A percentile compares a stretch with the other conserved stretches of the same genome.
phyloP scores from a whole-genome alignment of 1,140 invertebrate genomes.

The Anadara kagoshimensis region DNA sequence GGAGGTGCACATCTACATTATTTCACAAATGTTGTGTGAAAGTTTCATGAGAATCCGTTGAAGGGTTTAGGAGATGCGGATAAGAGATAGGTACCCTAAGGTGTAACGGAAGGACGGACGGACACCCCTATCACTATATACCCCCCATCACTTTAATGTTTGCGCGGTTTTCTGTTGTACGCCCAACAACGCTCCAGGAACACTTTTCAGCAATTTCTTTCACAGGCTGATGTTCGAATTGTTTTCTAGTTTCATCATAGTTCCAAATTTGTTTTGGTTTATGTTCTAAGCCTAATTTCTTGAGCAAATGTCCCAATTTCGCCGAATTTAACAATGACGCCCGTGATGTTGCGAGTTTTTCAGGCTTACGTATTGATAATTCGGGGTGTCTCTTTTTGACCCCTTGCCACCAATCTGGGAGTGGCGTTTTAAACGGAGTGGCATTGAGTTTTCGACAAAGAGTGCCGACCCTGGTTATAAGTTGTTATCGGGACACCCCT shows the following conservation, averaged over 20 bases:
- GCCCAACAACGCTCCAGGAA: conserved; percentile 10
- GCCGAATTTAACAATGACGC: background rate
- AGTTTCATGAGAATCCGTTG: conserved; percentile 45
- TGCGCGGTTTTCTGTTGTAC: conserved; percentile 17
- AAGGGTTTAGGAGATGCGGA: conserved; percentile 24
- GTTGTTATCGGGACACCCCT: conserved; percentile 1
- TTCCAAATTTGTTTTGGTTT: conserved; percentile 12
- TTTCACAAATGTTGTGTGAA: too few relatives aligned
- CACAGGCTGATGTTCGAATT: conserved; percentile 17
- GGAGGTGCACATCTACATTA: too few relatives aligned
- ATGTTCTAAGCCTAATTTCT: background rate
- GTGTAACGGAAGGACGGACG: too few relatives aligned
- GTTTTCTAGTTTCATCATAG: conserved; percentile 16
- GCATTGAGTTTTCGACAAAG: conserved; percentile 2
- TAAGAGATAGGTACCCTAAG: conserved; percentile 38
- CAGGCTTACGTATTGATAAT: conserved; percentile 5
- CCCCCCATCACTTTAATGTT: conserved; percentile 47
- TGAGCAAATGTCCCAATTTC: background rate
- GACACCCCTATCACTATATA: too few relatives aligned
- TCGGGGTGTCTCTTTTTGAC: conserved; percentile 10
- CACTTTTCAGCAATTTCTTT: conserved; percentile 32
- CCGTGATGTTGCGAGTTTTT: conserved; percentile 17
- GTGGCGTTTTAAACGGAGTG: conserved; percentile 17
- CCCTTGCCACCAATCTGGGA: conserved; percentile 6
- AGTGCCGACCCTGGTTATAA: background rate